These are phyloP conservation scores for Nephila pilipes DNA, from an alignment of 1,140 invertebrate species.

Conservation along the genomic window DNA sequence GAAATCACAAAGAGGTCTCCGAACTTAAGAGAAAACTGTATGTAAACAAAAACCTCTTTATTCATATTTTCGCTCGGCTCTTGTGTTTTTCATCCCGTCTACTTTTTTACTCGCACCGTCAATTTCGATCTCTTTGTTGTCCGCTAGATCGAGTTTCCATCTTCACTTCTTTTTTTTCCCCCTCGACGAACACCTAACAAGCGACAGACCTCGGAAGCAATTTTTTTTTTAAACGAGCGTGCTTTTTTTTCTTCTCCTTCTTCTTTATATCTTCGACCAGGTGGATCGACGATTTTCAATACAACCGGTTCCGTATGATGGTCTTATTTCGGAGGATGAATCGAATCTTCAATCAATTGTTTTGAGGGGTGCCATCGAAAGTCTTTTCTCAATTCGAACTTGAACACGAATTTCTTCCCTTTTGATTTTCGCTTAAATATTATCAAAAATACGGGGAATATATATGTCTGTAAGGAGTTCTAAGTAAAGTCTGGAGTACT, in stretches of 20 bases:
- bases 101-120: slow-evolving; percentile 40
- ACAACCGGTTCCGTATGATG: slow-evolving; percentile 9
- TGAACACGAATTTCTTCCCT: no score
- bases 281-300: slow-evolving; percentile 15
- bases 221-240: not conserved
- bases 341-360: not conserved
- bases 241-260: not conserved
- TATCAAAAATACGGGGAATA: no score
- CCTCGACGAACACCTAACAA: slow-evolving; percentile 11
- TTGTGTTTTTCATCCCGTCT: not conserved
- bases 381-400: no score
- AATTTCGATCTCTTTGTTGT: slow-evolving; percentile 43
- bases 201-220: slow-evolving; percentile 22
- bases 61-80: slow-evolving; percentile 1
- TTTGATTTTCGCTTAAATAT: no score
- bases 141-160: slow-evolving; percentile 31
- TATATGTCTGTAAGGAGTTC: no score
- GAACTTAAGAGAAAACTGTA: slow-evolving; percentile 30
- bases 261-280: not conserved
- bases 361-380: not conserved
- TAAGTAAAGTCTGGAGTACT: no score
- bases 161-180: not conserved
- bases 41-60: slow-evolving; percentile 58
- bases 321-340: not conserved
- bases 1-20: slow-evolving; percentile 54